phyloP scores from a whole-genome alignment of 2,797 vertebrate species.

The Pseudochirops cupreus region DNA sequence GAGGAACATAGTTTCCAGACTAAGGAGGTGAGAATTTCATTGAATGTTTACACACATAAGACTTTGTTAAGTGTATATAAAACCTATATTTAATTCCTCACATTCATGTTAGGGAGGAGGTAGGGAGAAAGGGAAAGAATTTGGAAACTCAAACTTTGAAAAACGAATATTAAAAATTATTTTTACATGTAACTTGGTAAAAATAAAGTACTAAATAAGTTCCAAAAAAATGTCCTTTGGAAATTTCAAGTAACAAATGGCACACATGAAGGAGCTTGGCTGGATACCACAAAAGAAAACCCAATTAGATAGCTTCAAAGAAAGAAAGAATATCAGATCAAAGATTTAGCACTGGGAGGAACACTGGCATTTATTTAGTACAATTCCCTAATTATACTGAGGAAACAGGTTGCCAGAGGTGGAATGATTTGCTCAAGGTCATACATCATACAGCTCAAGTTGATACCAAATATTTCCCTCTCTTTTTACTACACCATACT shows the following conservation, averaged over 20 bases:
- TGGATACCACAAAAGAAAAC: slow-evolving; percentile 14
- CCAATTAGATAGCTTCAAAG: neutral
- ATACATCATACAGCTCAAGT: neutral
- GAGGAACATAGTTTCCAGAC: too few relatives aligned
- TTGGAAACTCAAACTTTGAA: too few relatives aligned
- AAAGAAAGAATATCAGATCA: slow-evolving; percentile 1
- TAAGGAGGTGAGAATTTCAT: too few relatives aligned
- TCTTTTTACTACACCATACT: neutral
- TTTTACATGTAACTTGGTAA: too few relatives aligned
- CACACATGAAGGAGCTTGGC: slow-evolving; percentile 22
- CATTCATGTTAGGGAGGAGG: too few relatives aligned
- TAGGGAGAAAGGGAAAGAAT: too few relatives aligned
- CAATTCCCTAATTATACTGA: neutral
- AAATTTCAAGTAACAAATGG: neutral
- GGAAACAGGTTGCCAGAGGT: neutral
- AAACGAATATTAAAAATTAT: too few relatives aligned
- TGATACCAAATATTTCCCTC: neutral
- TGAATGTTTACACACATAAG: too few relatives aligned
- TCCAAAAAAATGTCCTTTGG: neutral
- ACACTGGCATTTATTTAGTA: neutral
- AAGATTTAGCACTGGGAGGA: neutral
- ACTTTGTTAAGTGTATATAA: too few relatives aligned
- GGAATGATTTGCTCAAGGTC: neutral
- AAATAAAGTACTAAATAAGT: too few relatives aligned
- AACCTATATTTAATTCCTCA: too few relatives aligned